phyloP scores from a whole-genome alignment of 2,888 invertebrate species.

The Drosophila histrio region DNA sequence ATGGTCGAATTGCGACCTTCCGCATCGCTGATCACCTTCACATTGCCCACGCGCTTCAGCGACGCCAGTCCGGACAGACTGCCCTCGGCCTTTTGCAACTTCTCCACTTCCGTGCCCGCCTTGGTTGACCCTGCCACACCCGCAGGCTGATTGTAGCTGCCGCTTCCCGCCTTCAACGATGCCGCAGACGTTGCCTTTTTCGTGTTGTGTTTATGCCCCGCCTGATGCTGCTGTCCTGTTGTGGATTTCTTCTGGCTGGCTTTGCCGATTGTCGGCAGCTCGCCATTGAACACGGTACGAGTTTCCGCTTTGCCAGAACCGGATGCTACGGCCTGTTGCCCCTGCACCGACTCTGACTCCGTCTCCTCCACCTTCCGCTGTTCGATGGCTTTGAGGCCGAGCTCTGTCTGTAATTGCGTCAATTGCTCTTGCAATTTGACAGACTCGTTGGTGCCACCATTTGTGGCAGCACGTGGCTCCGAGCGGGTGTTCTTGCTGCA shows the following conservation, averaged over 20 bases:
- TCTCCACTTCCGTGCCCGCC: constrained; percentile 59
- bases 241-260: constrained; percentile 72
- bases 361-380: constrained; percentile 39
- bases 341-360: background rate
- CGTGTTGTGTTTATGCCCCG: constrained; percentile 76
- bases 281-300: constrained; percentile 62
- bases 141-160: constrained; percentile 68
- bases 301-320: constrained; percentile 58
- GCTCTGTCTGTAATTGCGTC: constrained; percentile 77
- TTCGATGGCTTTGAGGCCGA: constrained; percentile 70
- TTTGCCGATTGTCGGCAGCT: constrained; percentile 45
- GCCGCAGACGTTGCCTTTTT: constrained; percentile 64
- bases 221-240: constrained; percentile 38
- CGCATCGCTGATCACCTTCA: constrained; percentile 90
- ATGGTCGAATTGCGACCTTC: constrained; percentile 91
- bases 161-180: constrained; percentile 81
- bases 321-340: constrained; percentile 38
- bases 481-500: constrained; percentile 82
- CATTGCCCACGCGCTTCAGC: constrained; percentile 91
- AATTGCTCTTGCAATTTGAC: constrained; percentile 83
- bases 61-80: constrained; percentile 92
- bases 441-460: constrained; percentile 51
- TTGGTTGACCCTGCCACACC: constrained; percentile 39
- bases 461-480: constrained; percentile 67
- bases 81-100: constrained; percentile 87